Percentiles rank a stretch among this genome's conserved stretches.
Evolutionary conservation across 2,797 vertebrate species (phyloP).

Genomic region (Crax fasciolata): DNA sequence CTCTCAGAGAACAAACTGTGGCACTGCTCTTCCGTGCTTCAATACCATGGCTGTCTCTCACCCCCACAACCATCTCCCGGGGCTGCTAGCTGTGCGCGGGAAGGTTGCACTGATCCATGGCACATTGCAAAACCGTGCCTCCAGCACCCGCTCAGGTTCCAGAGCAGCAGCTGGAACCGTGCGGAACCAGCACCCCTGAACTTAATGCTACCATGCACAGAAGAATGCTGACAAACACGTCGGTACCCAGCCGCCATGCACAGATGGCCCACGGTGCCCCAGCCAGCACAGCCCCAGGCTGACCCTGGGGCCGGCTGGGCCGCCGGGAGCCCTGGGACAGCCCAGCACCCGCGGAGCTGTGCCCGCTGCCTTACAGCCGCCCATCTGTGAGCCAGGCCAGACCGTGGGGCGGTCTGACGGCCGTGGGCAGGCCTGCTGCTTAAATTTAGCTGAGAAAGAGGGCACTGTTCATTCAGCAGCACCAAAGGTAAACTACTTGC

Average conservation of each 20-base stretch:
- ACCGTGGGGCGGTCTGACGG: not conserved
- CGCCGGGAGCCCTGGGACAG: not conserved
- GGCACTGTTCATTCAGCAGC: not conserved
- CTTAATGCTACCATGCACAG: not conserved
- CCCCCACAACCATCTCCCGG: not conserved
- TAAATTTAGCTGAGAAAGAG: slow-evolving; percentile 23
- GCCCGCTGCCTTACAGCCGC: not conserved
- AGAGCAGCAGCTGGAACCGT: not conserved
- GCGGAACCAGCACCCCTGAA: not conserved
- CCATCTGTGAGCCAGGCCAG: not conserved
- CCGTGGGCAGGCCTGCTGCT: not conserved
- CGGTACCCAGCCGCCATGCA: not conserved
- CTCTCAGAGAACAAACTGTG: slow-evolving; percentile 37
- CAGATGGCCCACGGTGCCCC: not conserved
- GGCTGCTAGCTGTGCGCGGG: not conserved
- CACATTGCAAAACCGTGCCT: not conserved
- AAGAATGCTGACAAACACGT: not conserved
- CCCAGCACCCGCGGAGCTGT: not conserved
- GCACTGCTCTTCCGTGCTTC: slow-evolving; percentile 38
- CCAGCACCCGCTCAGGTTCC: not conserved
- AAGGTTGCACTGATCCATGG: not conserved
- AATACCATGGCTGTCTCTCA: not conserved
- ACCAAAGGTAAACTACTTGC: not conserved
- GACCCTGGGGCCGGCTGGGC: not conserved
- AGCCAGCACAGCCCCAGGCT: not conserved